Evolutionary conservation across 2,113 vertebrate species (phyloP).

Genomic region (Pteropus alecto): DNA sequence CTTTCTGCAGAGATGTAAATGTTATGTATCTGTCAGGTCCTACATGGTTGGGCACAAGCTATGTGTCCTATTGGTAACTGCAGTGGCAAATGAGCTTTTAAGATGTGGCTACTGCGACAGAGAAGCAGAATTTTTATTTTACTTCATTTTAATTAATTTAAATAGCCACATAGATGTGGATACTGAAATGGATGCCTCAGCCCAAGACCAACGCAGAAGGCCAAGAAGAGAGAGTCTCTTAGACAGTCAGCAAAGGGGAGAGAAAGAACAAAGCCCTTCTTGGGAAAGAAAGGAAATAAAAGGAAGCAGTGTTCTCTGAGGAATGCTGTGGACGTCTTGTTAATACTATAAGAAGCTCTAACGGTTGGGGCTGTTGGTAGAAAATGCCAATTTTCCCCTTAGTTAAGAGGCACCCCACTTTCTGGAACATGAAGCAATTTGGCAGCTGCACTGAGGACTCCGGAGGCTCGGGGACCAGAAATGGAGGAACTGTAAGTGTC

Average conservation of each 20-base stretch:
- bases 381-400: background rate
- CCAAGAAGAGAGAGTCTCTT: background rate
- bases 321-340: background rate
- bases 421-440: constrained; percentile 23
- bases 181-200: background rate
- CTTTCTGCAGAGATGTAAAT: background rate
- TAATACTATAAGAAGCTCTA: background rate
- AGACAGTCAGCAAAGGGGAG: background rate
- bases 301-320: background rate
- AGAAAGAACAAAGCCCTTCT: background rate
- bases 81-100: background rate
- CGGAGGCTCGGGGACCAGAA: background rate
- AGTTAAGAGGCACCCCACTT: constrained; percentile 40
- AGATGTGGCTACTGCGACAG: background rate
- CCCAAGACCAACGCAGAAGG: background rate
- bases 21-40: background rate
- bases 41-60: background rate
- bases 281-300: background rate
- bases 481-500: background rate
- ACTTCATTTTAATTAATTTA: background rate
- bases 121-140: background rate
- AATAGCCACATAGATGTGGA: background rate
- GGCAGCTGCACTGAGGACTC: background rate
- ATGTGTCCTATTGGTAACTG: background rate
- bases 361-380: background rate